These are phyloP conservation scores for Apaloderma vittatum DNA, from an alignment of 2,113 vertebrate species.

Conservation along the genomic window DNA sequence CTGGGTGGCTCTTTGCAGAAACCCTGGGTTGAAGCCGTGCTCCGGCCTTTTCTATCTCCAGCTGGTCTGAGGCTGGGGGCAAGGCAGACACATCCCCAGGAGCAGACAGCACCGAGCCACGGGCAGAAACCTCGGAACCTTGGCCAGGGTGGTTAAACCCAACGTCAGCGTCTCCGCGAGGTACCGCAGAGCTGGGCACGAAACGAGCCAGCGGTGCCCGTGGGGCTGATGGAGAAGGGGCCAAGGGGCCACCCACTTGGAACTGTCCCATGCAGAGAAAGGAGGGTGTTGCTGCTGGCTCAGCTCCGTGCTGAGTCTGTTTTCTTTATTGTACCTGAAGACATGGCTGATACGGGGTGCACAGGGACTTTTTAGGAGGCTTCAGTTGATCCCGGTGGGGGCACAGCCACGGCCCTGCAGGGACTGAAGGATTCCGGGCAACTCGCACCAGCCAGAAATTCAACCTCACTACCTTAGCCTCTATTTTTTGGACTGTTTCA, in stretches of 20 bases:
- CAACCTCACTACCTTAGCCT: background rate
- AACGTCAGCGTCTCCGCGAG: background rate
- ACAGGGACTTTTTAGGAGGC: background rate
- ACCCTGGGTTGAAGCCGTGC: background rate
- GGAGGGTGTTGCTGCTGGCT: background rate
- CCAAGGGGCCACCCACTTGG: background rate
- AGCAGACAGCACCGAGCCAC: rapidly evolving
- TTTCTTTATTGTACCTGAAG: background rate
- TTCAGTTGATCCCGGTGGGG: background rate
- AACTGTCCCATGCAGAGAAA: background rate
- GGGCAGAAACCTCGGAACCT: background rate
- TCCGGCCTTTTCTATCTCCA: background rate
- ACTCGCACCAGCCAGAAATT: background rate
- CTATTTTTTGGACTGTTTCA: background rate
- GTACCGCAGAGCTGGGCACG: background rate
- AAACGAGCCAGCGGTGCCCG: background rate
- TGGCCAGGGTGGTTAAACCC: background rate
- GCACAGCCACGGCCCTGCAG: background rate
- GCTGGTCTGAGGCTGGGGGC: background rate
- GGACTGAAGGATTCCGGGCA: background rate
- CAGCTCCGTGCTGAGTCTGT: rapidly evolving
- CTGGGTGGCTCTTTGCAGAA: background rate
- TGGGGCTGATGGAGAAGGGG: background rate
- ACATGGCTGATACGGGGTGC: background rate
- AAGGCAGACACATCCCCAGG: background rate